Base-by-base conservation (phyloP, 2,888 invertebrate genomes). In the Buathra laborator region DNA sequence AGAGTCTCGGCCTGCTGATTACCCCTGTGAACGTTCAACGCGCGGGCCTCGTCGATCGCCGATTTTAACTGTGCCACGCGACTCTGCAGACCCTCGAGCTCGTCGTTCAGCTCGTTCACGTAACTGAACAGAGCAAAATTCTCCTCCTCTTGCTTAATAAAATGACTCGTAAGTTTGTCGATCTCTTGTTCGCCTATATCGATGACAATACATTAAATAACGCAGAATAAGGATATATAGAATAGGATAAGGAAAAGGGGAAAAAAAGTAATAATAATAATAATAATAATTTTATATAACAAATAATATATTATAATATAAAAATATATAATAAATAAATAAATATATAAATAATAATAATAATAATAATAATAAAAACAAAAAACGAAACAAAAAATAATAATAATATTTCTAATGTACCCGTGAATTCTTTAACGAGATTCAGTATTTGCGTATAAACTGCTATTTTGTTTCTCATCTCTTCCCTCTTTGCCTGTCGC, bases 81-180 rank as follows among this genome's bases (percentile, higher is more conserved):
- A 87, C 97, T 96, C 87, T 96, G 96, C 2, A 97, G 92, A 59
- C 95, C 95, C 93, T 98, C 97, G 81, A 98, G 95, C 93, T 98
- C 97, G 59, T 96, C 97, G 93, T 98, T 98, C 81, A 98, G 95
- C 92, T 98, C 98, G 92, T 98, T 98, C 53, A 98, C 97, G 92
- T 98, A 98, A 94, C 97, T 98, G 93, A 98, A 99, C 0, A 98
- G 95, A 0, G 98, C 98, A 93, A 98, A 98, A 94, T 98, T 99
- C 92, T 97, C 97, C 89, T 98, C 98, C 91, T 98, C 98, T 84
- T 97, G 96, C 46, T 97, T 96, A n/a, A 96, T 95, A 93, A 97
- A 98, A 92, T 97, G 96, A 3, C 95, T 95, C 9, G 96, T 96
- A 64, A 98, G 94, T 19, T 95, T 95, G 86, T 96, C 96, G 19